Evolutionary conservation across 2,888 invertebrate species (phyloP).

Genomic region (Magallana nippona): DNA sequence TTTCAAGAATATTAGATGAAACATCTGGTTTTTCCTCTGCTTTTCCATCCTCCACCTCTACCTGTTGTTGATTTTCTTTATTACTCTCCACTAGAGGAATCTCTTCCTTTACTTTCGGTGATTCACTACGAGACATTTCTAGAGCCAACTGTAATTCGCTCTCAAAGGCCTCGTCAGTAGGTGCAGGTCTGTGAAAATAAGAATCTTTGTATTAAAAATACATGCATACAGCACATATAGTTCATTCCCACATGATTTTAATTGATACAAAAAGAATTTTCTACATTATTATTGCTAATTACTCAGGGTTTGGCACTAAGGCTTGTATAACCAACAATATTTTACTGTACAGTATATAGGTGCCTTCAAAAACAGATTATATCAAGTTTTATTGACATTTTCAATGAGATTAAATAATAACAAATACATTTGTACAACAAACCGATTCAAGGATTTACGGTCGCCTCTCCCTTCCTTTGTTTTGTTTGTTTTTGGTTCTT

Average conservation of each 20-base stretch:
- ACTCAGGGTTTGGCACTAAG: too few species aligned
- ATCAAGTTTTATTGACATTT: too few species aligned
- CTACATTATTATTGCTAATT: too few species aligned
- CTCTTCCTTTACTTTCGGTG: constrained; percentile 51
- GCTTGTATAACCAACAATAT: too few species aligned
- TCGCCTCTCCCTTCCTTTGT: background rate
- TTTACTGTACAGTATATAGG: too few species aligned
- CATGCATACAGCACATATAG: too few species aligned
- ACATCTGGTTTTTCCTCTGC: background rate
- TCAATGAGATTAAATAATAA: too few species aligned
- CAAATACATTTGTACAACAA: background rate
- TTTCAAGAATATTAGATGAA: background rate
- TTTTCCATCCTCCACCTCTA: background rate
- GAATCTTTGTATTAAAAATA: too few species aligned
- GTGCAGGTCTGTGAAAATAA: constrained; percentile 46
- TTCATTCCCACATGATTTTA: too few species aligned
- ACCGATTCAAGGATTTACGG: constrained; percentile 15
- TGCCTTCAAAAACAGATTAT: too few species aligned
- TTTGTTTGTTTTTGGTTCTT: constrained; percentile 26
- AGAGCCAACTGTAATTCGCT: constrained; percentile 62
- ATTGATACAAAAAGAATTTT: too few species aligned
- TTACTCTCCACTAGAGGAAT: background rate
- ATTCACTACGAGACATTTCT: constrained; percentile 59
- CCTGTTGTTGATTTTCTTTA: constrained; percentile 26
- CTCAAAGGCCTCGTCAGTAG: constrained; percentile 62